These are phyloP conservation scores for Mechanitis messenoides DNA, from an alignment of 2,888 invertebrate species.

Conservation along the genomic window DNA sequence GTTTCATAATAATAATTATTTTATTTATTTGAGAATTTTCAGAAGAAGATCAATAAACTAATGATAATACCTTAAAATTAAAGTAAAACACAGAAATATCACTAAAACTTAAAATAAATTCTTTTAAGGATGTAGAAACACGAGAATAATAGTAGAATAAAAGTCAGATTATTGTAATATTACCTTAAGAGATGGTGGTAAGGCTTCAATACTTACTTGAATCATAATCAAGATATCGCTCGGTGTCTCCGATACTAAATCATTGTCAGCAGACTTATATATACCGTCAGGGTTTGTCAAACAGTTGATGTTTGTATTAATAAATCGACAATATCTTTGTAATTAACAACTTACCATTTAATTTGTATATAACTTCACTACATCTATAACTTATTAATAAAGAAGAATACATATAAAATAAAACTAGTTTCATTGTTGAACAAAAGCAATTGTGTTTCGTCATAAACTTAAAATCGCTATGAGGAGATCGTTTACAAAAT, in stretches of 20 bases:
- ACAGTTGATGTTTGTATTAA: conserved; percentile 31
- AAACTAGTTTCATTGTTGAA: background rate
- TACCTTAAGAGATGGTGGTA: no score
- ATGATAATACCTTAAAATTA: no score
- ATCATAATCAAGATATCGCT: conserved; percentile 49
- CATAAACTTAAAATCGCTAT: background rate
- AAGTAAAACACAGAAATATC: no score
- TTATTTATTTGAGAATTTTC: no score
- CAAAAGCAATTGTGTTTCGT: background rate
- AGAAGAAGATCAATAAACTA: no score
- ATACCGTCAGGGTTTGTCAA: conserved; percentile 42
- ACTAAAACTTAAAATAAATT: no score
- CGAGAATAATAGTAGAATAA: no score
- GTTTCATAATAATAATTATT: no score
- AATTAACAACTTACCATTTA: background rate
- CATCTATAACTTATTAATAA: background rate
- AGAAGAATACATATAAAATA: background rate
- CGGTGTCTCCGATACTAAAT: conserved; percentile 36
- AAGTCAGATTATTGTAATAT: no score
- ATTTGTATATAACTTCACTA: background rate
- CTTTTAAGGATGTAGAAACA: no score
- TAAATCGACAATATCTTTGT: no score
- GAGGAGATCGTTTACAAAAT: background rate
- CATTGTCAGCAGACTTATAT: conserved; percentile 51
- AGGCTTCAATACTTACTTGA: conserved; percentile 35